Base-by-base conservation (phyloP, 2,888 invertebrate species). In the Brassicogethes aeneus region DNA sequence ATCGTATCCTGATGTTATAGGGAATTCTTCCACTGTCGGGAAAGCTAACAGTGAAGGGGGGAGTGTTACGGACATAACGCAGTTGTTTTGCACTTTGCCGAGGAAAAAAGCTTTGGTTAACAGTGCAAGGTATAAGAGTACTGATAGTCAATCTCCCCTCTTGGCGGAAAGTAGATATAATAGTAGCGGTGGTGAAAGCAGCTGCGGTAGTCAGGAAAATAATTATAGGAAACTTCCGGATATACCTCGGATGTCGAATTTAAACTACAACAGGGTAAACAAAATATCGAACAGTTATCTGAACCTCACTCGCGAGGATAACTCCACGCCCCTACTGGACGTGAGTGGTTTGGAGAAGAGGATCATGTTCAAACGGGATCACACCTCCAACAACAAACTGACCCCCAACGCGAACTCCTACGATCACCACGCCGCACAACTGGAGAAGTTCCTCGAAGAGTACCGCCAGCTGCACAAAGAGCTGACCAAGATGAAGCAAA, bases 361-460 rank as follows among this genome's bases (percentile, higher is more conserved):
- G 12, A 52, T 64, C n/a, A 51, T 44, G 12, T 54, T 50, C 36
- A 54, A 50, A 43, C 40, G 47, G 34, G 53, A 55, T 34, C 46
- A 47, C 2, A 38, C 55, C 10, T 47, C 57, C 1, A 46, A 45
- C 39, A 48, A 52, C 3, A 50, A 53, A 7, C 40, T 50, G 2
- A 57, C 57, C 13, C 53, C 59, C 5, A 59, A 61, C 43, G 75
- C 77, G 34, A 74, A 72, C 34, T 72, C 76, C 13, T 85, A 82
- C 62, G 85, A 86, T 59, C 85, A 85, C 57, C 81, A 85, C 61
- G 84, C 86, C 1, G 82, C 85, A 12, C 85, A 87, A 60, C 67
- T 87, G 46, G 86, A 86, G 57, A 75, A 80, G 41, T 87, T 87
- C 62, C 73, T 87, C 34, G 84, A 86, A 56, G 87, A 87, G 60